Evolutionary conservation across 2,113 vertebrate genomes (phyloP).

Genomic region (Rhineura floridana): DNA sequence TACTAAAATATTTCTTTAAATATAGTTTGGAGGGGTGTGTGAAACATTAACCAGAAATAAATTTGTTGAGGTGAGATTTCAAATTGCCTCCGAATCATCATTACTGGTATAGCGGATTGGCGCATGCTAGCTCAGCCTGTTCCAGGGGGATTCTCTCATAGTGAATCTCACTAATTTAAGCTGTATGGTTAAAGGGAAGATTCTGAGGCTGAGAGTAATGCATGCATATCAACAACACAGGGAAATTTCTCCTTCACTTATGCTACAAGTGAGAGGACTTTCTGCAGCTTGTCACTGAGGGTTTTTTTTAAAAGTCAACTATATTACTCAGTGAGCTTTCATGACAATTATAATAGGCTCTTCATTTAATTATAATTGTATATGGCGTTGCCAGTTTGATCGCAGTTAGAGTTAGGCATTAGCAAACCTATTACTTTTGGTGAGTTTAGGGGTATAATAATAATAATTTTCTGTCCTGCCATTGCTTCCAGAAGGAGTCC

Average conservation of each 20-base stretch:
- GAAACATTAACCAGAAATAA: slow-evolving; percentile 73
- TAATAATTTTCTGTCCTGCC: too few species aligned
- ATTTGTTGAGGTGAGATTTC: slow-evolving; percentile 71
- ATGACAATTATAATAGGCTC: neutral
- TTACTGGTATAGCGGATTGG: slow-evolving; percentile 56
- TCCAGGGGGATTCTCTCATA: slow-evolving; percentile 60
- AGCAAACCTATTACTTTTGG: accelerated
- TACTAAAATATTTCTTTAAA: slow-evolving; percentile 81
- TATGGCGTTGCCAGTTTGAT: neutral
- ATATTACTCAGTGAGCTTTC: slow-evolving; percentile 5
- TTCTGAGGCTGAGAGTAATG: too few species aligned
- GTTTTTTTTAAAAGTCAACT: too few species aligned
- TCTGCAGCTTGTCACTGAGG: slow-evolving; percentile 48
- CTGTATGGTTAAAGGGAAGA: slow-evolving; percentile 60
- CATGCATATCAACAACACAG: slow-evolving; percentile 32
- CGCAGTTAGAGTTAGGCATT: neutral
- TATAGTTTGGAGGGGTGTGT: slow-evolving; percentile 52
- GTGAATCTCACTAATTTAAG: slow-evolving; percentile 63
- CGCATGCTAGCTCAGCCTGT: slow-evolving; percentile 43
- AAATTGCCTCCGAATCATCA: slow-evolving; percentile 71
- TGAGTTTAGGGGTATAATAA: too few species aligned
- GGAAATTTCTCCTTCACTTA: slow-evolving; percentile 37
- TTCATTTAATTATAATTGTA: slow-evolving; percentile 5
- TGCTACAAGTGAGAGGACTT: slow-evolving; percentile 40
- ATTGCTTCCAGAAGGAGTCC: too few species aligned